Conservation (phyloP, 2,888 invertebrate species). For the Notocelia uddmanniana region DNA sequence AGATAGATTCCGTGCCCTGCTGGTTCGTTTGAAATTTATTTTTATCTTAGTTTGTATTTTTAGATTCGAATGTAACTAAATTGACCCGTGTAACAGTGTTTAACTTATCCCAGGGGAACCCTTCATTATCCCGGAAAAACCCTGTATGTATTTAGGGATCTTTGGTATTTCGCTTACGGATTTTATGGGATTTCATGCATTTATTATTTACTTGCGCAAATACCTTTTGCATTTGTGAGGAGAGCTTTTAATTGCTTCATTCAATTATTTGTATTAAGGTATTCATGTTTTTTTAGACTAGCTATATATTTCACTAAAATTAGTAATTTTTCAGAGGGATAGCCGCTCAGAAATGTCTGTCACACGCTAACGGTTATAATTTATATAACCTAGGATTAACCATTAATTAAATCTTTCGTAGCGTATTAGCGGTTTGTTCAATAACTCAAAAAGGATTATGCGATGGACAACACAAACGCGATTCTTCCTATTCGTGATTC, state of each 20-base stretch:
- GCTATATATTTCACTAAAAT: too few species aligned
- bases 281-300: too few species aligned
- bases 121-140: constrained; percentile 39
- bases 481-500: too few species aligned
- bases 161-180: constrained; percentile 37
- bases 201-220: constrained; percentile 15
- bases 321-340: too few species aligned
- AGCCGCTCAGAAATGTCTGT: too few species aligned
- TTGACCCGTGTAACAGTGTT: constrained; percentile 39
- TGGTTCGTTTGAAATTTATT: constrained; percentile 36
- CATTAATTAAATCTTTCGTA: too few species aligned
- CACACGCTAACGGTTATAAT: too few species aligned
- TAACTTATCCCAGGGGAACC: constrained; percentile 38
- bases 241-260: not conserved
- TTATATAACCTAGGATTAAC: too few species aligned
- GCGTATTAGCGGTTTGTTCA: too few species aligned
- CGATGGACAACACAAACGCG: too few species aligned
- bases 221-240: constrained; percentile 26
- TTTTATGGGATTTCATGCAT: constrained; percentile 32
- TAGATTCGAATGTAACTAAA: constrained; percentile 35
- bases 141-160: constrained; percentile 33
- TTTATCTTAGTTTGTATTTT: constrained; percentile 27
- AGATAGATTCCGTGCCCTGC: not conserved
- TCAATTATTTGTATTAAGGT: not conserved
- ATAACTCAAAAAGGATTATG: too few species aligned